phyloP scores from a whole-genome alignment of 2,888 invertebrate species.

The Lycophotia porphyrea region DNA sequence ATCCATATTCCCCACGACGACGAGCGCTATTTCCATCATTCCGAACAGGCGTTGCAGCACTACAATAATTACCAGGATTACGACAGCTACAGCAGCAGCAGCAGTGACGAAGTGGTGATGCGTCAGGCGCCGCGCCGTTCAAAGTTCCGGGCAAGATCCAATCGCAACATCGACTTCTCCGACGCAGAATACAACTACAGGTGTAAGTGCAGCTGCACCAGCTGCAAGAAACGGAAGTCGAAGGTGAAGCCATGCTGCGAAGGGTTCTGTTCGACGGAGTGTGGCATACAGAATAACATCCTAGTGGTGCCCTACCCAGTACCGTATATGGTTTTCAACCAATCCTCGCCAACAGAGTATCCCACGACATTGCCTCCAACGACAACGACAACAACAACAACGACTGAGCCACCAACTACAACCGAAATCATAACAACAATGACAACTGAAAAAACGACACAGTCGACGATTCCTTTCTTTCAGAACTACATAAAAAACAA shows the following conservation, averaged over 20 bases:
- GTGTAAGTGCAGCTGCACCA: slow-evolving; percentile 47
- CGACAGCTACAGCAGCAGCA: slow-evolving; percentile 47
- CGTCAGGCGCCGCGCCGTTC: not conserved
- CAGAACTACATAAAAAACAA: slow-evolving; percentile 8
- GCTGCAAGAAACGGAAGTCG: slow-evolving; percentile 35
- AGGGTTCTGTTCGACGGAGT: slow-evolving; percentile 31
- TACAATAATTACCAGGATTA: slow-evolving; percentile 16
- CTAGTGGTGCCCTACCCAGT: slow-evolving; percentile 56
- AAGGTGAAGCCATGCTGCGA: slow-evolving; percentile 36
- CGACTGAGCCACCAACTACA: not conserved
- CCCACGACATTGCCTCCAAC: slow-evolving; percentile 1
- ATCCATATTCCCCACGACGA: slow-evolving; percentile 26
- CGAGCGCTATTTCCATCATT: slow-evolving; percentile 13
- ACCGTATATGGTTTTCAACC: slow-evolving; percentile 48
- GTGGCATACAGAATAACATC: slow-evolving; percentile 41
- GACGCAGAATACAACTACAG: slow-evolving; percentile 26
- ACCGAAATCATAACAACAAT: not conserved
- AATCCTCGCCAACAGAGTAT: slow-evolving; percentile 7
- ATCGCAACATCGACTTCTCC: slow-evolving; percentile 33
- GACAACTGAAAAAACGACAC: not conserved
- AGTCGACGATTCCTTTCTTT: slow-evolving; percentile 19
- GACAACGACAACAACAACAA: not conserved
- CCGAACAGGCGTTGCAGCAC: slow-evolving; percentile 13
- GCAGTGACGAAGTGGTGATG: slow-evolving; percentile 42
- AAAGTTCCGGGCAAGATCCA: slow-evolving; percentile 1